Evolutionary conservation across 2,797 vertebrate genomes (phyloP), one percentile per base, ranked within the genome.

Genomic region (Myotis vivesi): DNA sequence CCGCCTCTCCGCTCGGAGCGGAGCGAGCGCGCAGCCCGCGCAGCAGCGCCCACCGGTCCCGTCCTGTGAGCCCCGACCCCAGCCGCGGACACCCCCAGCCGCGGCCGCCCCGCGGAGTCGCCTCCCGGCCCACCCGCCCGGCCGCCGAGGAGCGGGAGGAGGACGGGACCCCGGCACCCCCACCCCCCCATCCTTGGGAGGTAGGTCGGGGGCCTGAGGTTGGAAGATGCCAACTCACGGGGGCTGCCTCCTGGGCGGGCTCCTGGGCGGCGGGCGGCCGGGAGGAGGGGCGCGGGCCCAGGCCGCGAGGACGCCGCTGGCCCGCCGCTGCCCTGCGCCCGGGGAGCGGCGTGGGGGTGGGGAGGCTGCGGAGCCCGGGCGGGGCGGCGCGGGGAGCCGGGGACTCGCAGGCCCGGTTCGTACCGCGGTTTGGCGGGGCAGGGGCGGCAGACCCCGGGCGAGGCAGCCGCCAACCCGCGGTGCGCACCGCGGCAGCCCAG

Each of bases 161-260:
- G 92, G 97, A 97, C 96, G 97, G 97, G 97, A 97, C 95, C 97
- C 94, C 95, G 92, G 94, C 96, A 68, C 96, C 95, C 95, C 97
- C 89, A 96, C 68, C 95, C 95, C 94, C 83, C 16, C 8, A 90
- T 5, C 92, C 77, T 75, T 30, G 20, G 68, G 96, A 97, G 94
- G 96, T 96, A 96, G 91, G 96, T 91, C 28, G 83, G 68, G 96
- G 94, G 89, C 81, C 25, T 13, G 82, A 66, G 66, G 81, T 86
- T 13, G 87, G 66, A 73, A 92, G 96, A 87, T 97, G 96, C 95
- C 97, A 95, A 89, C 95, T 97, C 95, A 94, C 91, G 72, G 68
- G 87, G 49, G 88, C 90, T 87, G 85, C 28, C 62, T 84, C 89
- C 69, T 19, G 28, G 89, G 71, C 36, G 6, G 86, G 87, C 90